Base-by-base conservation (phyloP, 2,888 invertebrate species). In the Therioaphis trifolii region DNA sequence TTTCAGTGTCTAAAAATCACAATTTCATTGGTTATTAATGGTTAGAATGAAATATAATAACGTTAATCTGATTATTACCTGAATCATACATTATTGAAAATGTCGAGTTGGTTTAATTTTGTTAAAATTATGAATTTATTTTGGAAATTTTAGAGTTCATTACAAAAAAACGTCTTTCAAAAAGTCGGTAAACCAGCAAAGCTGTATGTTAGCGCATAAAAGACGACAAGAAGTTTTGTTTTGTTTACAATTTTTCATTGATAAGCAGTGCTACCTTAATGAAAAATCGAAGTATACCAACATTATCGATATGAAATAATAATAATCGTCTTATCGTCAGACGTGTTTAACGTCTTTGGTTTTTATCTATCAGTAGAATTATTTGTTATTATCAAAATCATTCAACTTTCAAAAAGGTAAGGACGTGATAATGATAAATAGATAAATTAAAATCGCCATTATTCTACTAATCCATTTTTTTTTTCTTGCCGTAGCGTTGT, bases 191-290 rank as follows among this genome's bases (percentile, higher is more conserved):
- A 80, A 72, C 29, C 9, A 74, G 68, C 43, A 7, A 79, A 79
- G 14, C 18, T 27, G 27, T 27, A 74, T 52, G 35, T 35, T 35
- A 35, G 35, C 7, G 35, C 29, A 12, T 21, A 21, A 61, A 82
- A 66, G n/a, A 72, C 68, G 55, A 69, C 68, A 79, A 79, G 78
- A 78, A 78, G 69, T 69, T 69, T 68, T 79, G 78, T 79, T 82
- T 82, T 82, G 82, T 82, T 82, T 82, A 82, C 82, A 66, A 74
- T 82, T 72, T 80, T 82, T 63, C 74, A 82, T 49, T 82, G 82
- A 82, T 82, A 82, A 82, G 82, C 82, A 82, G 82, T 82, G 82
- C 40, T 63, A 52, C 82, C 82, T 49, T 58, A 63, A 55, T 69
- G 43, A 69, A 69, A 78, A 79, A 69, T 79, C n/a, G 24, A 68